Evolutionary conservation across 2,113 vertebrate species (phyloP).

Genomic region (Scomber japonicus): DNA sequence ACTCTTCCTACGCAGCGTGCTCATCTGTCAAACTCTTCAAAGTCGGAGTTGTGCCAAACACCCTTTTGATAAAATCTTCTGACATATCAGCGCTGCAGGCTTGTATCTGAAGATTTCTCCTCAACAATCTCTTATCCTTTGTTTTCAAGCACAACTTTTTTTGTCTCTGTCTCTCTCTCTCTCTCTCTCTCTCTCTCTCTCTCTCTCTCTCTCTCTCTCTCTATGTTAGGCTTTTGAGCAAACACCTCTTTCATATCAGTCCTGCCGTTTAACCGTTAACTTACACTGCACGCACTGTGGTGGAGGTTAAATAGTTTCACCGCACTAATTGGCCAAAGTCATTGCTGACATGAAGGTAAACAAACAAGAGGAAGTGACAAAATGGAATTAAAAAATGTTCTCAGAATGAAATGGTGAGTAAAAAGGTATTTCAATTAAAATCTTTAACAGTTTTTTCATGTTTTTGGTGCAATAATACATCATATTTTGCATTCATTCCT

Average conservation of each 20-base stretch:
- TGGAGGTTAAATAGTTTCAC: constrained; percentile 86
- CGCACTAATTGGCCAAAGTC: constrained; percentile 84
- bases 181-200: no score
- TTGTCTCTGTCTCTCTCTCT: neutral
- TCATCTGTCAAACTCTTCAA: constrained; percentile 65
- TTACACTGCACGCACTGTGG: constrained; percentile 17
- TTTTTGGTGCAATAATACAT: neutral
- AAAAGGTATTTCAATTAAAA: constrained; percentile 14
- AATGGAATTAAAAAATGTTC: neutral
- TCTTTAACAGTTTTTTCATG: neutral
- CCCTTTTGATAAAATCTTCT: constrained; percentile 70
- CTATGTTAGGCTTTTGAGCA: constrained; percentile 39
- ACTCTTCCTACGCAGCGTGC: constrained; percentile 11
- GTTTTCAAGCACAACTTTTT: constrained; percentile 31
- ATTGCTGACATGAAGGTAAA: constrained; percentile 84
- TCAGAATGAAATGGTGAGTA: constrained; percentile 15
- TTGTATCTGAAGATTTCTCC: constrained; percentile 44
- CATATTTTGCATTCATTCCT: constrained; percentile 24
- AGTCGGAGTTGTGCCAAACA: constrained; percentile 57
- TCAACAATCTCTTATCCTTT: constrained; percentile 40
- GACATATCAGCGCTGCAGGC: constrained; percentile 50
- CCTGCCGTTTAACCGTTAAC: constrained; percentile 21
- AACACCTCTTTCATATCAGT: constrained; percentile 48
- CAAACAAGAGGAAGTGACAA: constrained; percentile 60
- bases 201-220: neutral